These are phyloP conservation scores for Oxyteleia sp. DNA, from an alignment of 2,888 invertebrate species.

Conservation along the genomic window DNA sequence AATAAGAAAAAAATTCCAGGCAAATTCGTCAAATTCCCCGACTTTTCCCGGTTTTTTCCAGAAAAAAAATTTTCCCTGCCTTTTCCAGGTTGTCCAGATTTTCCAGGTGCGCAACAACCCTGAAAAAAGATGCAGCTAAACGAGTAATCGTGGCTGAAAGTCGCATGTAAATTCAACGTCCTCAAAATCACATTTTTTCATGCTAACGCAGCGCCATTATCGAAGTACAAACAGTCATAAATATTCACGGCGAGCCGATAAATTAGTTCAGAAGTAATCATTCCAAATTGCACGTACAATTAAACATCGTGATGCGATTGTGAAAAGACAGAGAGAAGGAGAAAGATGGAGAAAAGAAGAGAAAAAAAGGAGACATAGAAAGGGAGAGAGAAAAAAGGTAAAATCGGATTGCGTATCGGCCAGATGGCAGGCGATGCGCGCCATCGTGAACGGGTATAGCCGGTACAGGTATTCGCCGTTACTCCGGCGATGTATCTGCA, in stretches of 20 bases:
- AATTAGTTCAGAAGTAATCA: conserved; percentile 21
- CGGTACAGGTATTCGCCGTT: conserved; percentile 70
- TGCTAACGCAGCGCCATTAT: conserved; percentile 37
- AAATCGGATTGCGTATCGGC: conserved; percentile 84
- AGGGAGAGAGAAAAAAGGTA: conserved; percentile 74
- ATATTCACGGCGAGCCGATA: conserved; percentile 31
- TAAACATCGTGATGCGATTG: no score
- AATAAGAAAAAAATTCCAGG: no score
- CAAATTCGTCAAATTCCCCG: no score
- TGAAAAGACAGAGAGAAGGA: conserved; percentile 29
- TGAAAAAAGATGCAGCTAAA: no score
- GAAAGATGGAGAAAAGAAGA: conserved; percentile 26
- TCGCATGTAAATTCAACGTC: no score
- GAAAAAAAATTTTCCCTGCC: no score
- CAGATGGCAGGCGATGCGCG: conserved; percentile 83
- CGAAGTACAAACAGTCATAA: conserved; percentile 40
- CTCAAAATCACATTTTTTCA: no score
- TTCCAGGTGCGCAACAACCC: no score
- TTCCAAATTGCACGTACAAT: conserved; percentile 19
- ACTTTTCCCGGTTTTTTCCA: no score
- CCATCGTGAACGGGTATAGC: conserved; percentile 76
- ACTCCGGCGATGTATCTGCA: conserved; percentile 59
- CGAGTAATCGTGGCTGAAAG: no score
- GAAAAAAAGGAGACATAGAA: no score
- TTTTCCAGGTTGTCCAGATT: no score